These are phyloP conservation scores for Valencia hispanica DNA, from an alignment of 2,797 vertebrate species.

Conservation along the genomic window DNA sequence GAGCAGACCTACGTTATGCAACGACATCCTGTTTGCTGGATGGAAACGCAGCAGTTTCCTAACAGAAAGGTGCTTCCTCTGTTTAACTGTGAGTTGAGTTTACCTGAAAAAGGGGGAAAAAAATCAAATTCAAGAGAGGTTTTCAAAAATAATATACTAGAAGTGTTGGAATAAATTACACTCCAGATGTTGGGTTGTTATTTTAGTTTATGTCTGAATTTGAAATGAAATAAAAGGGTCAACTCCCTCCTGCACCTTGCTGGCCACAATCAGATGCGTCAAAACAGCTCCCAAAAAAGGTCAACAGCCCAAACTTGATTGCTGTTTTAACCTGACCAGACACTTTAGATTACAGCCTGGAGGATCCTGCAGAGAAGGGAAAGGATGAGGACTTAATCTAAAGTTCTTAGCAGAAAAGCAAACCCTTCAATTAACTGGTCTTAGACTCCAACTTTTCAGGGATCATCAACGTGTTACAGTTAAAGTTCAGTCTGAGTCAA, in stretches of 20 bases:
- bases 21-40: constrained; percentile 45
- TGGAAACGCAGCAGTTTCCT: constrained; percentile 57
- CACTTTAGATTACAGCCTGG: constrained; percentile 47
- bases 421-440: not conserved
- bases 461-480: not conserved
- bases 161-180: not conserved
- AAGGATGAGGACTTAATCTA: not conserved
- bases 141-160: not conserved
- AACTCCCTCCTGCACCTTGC: constrained; percentile 3
- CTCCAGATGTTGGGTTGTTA: too few relatives aligned
- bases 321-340: constrained; percentile 59
- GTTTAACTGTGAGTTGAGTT: constrained; percentile 14
- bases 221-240: not conserved
- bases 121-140: not conserved
- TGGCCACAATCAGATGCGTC: constrained; percentile 66
- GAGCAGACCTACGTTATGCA: constrained; percentile 29
- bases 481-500: not conserved
- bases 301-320: constrained; percentile 65
- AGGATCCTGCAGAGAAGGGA: constrained; percentile 21
- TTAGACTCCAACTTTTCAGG: not conserved
- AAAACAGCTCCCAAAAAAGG: constrained; percentile 65
- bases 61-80: constrained; percentile 79
- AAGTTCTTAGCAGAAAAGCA: not conserved
- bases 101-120: constrained; percentile 34
- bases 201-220: not conserved